Evolutionary conservation across 2,797 vertebrate species (phyloP), one percentile per base, ranked within the genome.

Genomic region (Lepilemur septentrionalis): DNA sequence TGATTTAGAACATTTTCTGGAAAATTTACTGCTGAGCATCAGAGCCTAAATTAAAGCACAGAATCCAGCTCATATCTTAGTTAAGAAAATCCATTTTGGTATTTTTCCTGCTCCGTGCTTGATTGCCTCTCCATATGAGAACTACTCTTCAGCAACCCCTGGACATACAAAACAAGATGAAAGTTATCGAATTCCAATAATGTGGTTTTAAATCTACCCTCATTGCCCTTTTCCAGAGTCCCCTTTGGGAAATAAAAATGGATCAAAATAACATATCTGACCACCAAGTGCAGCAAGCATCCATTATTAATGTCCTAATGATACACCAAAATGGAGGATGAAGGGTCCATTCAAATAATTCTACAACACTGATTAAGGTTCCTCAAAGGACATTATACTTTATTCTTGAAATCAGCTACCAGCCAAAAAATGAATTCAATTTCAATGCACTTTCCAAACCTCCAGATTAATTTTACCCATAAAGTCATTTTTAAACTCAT

Each of bases 181-280:
- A 72, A 81, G 93, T 82, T 85, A 95, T 89, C 91, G 94, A 93
- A 97, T 97, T 97, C 96, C 97, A 97, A 97, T 97, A 97, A 96
- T 81, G 80, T 67, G 83, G 89, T 76, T 96, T 97, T 91, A 96
- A 95, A 97, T 97, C 75, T 55, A 97, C 55, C 75, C 43, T 95
- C 80, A 89, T 25, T 86, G 8, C 65, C 89, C 65, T 95, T 96
- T 96, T 96, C 95, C 89, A 55, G 83, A 91, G 28, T 55, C 32
- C 93, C 97, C 48, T 87, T n/a, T 87, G 96, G 94, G 85, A 98
- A 96, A 97, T 92, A 72, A 96, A 94, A 94, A 98, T 96, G 79
- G 81, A 97, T 97, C 93, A 91, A 3, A 3, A 93, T 96, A 90
- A 95, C 38, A 48, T 52, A 94, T 69, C 57, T 97, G 95, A 96